Evolutionary conservation across 2,113 vertebrate genomes (phyloP).

Genomic region (Corythornis vintsioides): DNA sequence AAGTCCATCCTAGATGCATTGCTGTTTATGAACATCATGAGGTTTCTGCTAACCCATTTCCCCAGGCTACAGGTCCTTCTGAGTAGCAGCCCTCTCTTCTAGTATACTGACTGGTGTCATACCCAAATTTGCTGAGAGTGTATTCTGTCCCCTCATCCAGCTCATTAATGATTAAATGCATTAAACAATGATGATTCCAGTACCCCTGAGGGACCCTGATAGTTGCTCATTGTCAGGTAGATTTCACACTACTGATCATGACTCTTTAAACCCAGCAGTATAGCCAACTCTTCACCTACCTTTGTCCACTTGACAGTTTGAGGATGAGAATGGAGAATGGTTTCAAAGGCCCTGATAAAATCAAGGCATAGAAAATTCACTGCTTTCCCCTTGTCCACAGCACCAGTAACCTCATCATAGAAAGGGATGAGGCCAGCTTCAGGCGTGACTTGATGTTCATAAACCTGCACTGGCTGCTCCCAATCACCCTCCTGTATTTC

Average conservation of each 20-base stretch:
- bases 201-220: neutral
- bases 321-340: neutral
- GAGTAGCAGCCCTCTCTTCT: neutral
- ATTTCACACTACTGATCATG: neutral
- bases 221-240: neutral
- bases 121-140: neutral
- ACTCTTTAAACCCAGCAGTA: neutral
- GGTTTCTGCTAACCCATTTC: neutral
- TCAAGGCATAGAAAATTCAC: neutral
- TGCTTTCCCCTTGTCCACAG: neutral
- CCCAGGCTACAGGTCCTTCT: neutral
- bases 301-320: neutral
- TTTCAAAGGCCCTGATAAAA: neutral
- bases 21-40: neutral
- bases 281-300: neutral
- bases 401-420: neutral
- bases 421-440: neutral
- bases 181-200: neutral
- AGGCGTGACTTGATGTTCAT: neutral
- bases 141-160: neutral
- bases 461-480: neutral
- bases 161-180: neutral
- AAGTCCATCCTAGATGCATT: neutral
- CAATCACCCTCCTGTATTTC: neutral
- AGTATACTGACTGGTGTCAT: neutral